These are phyloP conservation scores for Agonopterix heracliana DNA, from an alignment of 2,888 invertebrate genomes.

Conservation along the genomic window DNA sequence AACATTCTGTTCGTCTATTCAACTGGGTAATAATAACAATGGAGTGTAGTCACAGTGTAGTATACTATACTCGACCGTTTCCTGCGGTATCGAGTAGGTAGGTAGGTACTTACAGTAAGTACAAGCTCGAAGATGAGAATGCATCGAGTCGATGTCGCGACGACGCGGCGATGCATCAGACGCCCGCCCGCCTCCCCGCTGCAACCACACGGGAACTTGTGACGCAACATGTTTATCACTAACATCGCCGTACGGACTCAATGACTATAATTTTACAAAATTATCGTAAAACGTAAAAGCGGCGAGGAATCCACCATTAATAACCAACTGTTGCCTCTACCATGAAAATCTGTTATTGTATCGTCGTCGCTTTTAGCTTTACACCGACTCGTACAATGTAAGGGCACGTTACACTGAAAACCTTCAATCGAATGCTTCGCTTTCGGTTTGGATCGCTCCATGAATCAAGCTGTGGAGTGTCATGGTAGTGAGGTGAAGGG, in stretches of 20 bases:
- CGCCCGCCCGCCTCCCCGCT: constrained; percentile 17
- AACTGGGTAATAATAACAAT: constrained; percentile 6
- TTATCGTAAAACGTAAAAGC: constrained; percentile 48
- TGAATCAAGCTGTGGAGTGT: constrained; percentile 16
- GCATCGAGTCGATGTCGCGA: neutral
- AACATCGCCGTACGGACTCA: constrained; percentile 32
- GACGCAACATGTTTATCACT: constrained; percentile 46
- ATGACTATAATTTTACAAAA: constrained; percentile 51
- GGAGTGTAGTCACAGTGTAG: neutral
- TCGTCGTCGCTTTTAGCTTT: too few relatives aligned
- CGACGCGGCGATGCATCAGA: constrained; percentile 32
- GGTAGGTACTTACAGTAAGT: too few relatives aligned
- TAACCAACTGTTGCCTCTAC: constrained; percentile 26
- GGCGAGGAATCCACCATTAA: constrained; percentile 35
- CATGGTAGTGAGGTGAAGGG: constrained; percentile 35
- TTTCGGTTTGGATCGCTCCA: constrained; percentile 11
- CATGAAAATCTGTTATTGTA: constrained; percentile 10
- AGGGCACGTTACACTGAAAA: neutral
- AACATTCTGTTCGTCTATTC: constrained; percentile 1
- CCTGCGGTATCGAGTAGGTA: neutral
- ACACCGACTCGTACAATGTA: too few relatives aligned
- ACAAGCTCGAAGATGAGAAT: neutral
- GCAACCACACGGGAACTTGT: constrained; percentile 19
- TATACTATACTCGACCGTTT: neutral
- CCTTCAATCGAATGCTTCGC: constrained; percentile 13